Percentiles rank a stretch among this genome's conserved stretches.
phyloP scores from a whole-genome alignment of 64 coral and sea anemone genomes.

The Dendrophyllia cribrosa region DNA sequence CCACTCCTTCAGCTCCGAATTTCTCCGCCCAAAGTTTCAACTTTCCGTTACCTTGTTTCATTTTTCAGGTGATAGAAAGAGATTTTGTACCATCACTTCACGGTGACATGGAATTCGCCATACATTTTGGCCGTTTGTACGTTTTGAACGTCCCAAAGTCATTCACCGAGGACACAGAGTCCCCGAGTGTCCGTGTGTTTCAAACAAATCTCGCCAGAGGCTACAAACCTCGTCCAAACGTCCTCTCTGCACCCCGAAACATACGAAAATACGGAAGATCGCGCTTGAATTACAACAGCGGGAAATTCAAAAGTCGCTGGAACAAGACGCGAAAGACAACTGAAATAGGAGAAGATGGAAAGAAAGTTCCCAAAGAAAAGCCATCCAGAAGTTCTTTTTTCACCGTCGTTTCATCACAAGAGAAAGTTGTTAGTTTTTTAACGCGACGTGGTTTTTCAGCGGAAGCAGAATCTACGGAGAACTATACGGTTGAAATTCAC shows the following conservation, averaged over 20 bases:
- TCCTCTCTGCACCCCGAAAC: background rate
- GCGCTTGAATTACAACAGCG: background rate
- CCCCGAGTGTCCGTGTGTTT: constrained; percentile 74
- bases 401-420: constrained; percentile 72
- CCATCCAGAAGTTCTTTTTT: constrained; percentile 89
- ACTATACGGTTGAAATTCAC: constrained; percentile 40
- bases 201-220: constrained; percentile 81
- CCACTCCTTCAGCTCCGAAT: too few relatives aligned
- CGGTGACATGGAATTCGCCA: constrained; percentile 79
- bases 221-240: constrained; percentile 52
- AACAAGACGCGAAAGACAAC: background rate
- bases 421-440: constrained; percentile 67
- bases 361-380: constrained; percentile 51
- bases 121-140: constrained; percentile 94
- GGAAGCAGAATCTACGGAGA: background rate
- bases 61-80: constrained; percentile 67
- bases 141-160: constrained; percentile 92
- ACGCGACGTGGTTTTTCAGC: constrained; percentile 33
- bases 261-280: background rate
- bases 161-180: constrained; percentile 90
- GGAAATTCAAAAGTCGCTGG: background rate
- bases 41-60: background rate
- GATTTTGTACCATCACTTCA: constrained; percentile 77
- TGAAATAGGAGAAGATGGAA: constrained; percentile 6
- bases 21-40: too few relatives aligned